Evolutionary conservation across 2,797 vertebrate species (phyloP).

Genomic region (Rhabdophis nuchalis): DNA sequence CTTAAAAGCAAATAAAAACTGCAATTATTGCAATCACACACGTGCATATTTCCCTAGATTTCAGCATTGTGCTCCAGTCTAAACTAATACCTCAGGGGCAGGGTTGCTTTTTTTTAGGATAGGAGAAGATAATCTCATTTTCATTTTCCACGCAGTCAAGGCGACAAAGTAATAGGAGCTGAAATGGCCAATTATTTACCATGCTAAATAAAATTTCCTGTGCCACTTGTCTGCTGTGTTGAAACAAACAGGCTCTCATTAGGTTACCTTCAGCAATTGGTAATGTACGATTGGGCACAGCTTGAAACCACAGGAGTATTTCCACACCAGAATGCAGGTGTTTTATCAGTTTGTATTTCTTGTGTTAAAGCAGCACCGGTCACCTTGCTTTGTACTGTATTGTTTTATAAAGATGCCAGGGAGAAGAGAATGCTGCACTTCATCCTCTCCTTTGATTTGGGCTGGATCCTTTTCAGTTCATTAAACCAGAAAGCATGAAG

Average conservation of each 20-base stretch:
- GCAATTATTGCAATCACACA: constrained; percentile 41
- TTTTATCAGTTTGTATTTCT: neutral
- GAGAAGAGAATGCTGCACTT: neutral
- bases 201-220: constrained; percentile 22
- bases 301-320: neutral
- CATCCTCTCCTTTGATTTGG: neutral
- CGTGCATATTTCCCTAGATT: constrained; percentile 31
- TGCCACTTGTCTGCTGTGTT: neutral
- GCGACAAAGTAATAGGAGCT: neutral
- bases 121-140: constrained; percentile 1
- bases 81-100: constrained; percentile 8
- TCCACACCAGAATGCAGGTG: constrained; percentile 1
- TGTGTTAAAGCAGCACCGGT: neutral
- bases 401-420: neutral
- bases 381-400: neutral
- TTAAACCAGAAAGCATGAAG: neutral
- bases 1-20: constrained; percentile 51
- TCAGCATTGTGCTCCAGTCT: constrained; percentile 21
- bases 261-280: neutral
- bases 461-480: neutral
- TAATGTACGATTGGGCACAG: constrained; percentile 27
- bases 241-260: neutral
- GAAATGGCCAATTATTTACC: constrained; percentile 24
- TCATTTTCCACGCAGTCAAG: constrained; percentile 1
- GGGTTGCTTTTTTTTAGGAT: neutral